Evolutionary conservation across 2,797 vertebrate species (phyloP).

Genomic region (Lacerta agilis): DNA sequence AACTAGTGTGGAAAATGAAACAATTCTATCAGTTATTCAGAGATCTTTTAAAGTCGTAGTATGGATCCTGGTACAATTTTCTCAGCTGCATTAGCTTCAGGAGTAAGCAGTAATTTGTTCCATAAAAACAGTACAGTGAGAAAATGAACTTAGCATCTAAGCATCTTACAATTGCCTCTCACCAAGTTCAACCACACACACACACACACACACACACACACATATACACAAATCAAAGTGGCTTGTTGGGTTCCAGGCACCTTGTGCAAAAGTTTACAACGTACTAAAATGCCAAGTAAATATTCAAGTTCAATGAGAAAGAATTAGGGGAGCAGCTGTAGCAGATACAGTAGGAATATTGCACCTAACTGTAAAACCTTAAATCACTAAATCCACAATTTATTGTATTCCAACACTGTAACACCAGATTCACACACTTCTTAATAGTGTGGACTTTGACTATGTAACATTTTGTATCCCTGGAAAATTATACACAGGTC

Average conservation of each 20-base stretch:
- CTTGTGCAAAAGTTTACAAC: constrained; percentile 59
- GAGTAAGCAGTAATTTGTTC: constrained; percentile 32
- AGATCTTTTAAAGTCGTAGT: constrained; percentile 56
- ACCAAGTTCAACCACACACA: constrained; percentile 54
- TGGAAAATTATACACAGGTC: constrained; percentile 65
- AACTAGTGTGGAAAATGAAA: constrained; percentile 46
- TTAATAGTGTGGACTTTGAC: constrained; percentile 77
- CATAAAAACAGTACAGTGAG: constrained; percentile 39
- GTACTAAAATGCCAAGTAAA: constrained; percentile 66
- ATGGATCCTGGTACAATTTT: constrained; percentile 60
- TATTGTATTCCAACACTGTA: constrained; percentile 62
- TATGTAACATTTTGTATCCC: constrained; percentile 64
- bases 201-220: not conserved
- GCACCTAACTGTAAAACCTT: constrained; percentile 58
- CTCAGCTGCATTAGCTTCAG: constrained; percentile 32
- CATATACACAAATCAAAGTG: constrained; percentile 33
- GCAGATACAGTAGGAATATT: constrained; percentile 48
- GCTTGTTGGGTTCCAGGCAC: constrained; percentile 53
- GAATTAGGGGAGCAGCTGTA: constrained; percentile 58
- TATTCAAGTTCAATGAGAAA: constrained; percentile 58
- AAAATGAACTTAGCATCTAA: constrained; percentile 10
- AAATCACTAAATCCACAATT: constrained; percentile 71
- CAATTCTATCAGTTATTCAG: constrained; percentile 44
- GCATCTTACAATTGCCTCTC: constrained; percentile 48
- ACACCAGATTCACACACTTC: constrained; percentile 75